Evolutionary conservation across 2,797 vertebrate genomes (phyloP).

Genomic region (Neosalanx taihuensis): DNA sequence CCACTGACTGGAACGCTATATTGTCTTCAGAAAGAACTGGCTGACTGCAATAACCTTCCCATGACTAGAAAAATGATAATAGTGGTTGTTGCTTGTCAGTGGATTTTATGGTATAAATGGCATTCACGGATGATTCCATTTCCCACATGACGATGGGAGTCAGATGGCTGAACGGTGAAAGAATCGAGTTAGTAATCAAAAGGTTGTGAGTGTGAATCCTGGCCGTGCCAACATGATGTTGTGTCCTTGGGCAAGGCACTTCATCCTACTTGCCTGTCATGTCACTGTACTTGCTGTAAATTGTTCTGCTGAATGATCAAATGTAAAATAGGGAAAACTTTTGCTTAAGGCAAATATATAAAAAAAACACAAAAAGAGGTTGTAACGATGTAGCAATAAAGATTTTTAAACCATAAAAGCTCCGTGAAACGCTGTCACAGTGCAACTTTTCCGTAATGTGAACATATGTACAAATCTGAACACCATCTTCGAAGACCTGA

Average conservation of each 20-base stretch:
- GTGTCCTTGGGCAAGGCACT: too few species aligned
- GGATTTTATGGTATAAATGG: not conserved
- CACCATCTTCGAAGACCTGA: conserved; percentile 42
- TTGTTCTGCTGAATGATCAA: too few species aligned
- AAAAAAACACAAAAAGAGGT: not conserved
- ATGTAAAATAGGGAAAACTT: not conserved
- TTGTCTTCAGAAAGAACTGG: not conserved
- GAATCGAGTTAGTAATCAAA: too few species aligned
- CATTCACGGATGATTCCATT: not conserved
- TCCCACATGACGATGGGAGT: not conserved
- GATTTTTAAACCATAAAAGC: not conserved
- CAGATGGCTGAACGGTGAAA: too few species aligned
- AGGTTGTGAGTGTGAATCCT: too few species aligned
- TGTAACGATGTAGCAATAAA: not conserved
- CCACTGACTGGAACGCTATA: not conserved
- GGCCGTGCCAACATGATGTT: too few species aligned
- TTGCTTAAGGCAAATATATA: not conserved
- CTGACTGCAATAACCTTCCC: not conserved
- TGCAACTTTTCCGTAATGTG: conserved; percentile 31
- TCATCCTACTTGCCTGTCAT: too few species aligned
- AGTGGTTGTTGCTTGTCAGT: too few species aligned
- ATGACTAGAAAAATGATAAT: not conserved
- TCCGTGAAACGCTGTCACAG: not conserved
- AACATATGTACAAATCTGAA: conserved; percentile 32
- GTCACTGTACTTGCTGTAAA: too few species aligned